Evolutionary conservation across 2,888 invertebrate genomes (phyloP), one percentile per base, ranked within the genome.

Genomic region (Lottia scabra): DNA sequence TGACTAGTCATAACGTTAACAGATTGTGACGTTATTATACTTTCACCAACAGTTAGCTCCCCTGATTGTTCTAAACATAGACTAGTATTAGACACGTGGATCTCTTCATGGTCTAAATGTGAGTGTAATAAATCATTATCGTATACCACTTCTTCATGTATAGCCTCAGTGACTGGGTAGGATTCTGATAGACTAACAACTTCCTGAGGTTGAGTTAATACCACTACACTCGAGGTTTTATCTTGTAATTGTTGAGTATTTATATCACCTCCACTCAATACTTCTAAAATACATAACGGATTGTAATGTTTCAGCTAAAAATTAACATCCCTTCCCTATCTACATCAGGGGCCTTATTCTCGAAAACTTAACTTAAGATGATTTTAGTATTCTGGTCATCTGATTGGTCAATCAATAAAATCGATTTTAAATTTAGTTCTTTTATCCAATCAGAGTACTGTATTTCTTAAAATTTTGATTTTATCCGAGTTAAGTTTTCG

Each of bases 181-280:
- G 63, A 43, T 27, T 75, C 68, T 56, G 72, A 46, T 72, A 76
- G 72, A 71, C 75, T 73, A 65, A 79, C 77, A 43, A 81, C 77
- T 56, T 80, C 74, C 63, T 80, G 78, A 15, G 81, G 81, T 30
- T 81, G 80, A 2, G 81, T 78, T 27, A 83, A 72, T 5, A 84
- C 83, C 30, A 84, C 81, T 30, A 83, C 82, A 69, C 75, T 82
- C 45, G 78, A 68, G 56, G 26, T 48, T 30, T 43, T 15, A 48
- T 23, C 65, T 5, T n/a, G 5, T 65, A 64, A 65, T 44, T 68
- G 68, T 30, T 64, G 26, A 63, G 46, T 46, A 64, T 43, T 65
- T n/a, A 30, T 23, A 30, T 68, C 64, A n/a, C 45, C 30, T 26
- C 30, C 16, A 46, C 63, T 45, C 16, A 72, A 64, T 26, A 68